Base-by-base conservation (phyloP, 2,113 vertebrate species). In the Corythaeola cristata region DNA sequence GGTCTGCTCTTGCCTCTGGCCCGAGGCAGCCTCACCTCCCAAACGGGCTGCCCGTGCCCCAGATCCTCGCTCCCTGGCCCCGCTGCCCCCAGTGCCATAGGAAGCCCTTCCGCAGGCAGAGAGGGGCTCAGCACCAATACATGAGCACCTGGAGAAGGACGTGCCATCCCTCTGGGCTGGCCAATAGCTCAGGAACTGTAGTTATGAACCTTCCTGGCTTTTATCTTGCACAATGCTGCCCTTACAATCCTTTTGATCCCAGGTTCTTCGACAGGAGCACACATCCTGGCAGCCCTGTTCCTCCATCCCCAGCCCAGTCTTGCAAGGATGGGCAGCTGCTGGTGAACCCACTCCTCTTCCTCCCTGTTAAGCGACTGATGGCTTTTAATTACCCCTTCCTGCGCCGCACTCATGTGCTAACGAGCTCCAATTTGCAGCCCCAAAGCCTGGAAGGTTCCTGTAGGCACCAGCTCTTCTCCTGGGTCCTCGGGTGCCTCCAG, bases 1-100 rank as follows among this genome's bases (percentile, higher is more conserved):
- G 94, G 66, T 77, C 90, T 81, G 86, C 90, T 95, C 95, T 94
- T 88, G 90, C 96, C 82, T 95, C 90, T 91, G 22, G 88, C 95
- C 93, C 2, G 3, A 17, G 95, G 96, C 72, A 0, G 67, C 82
- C 76, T 90, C 93, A 88, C 93, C 96, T 88, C 91, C n/a, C 3
- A 71, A 76, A 59, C 50, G 2, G n/a, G 66, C 82, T 74, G 85
- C 82, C 5, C 23, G 62, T 73, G 78, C 75, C 90, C 94, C 30
- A 16, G 39, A 47, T 81, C 18, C n/a, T n/a, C 44, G 5, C 53
- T 90, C 39, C 26, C 23, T 3, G 0, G 10, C 21, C 66, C 39
- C 28, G 28, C 27, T 37, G 56, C 66, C 76, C 49, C 39, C n/a
- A 13, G 55, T 3, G 37, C 71, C 21, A 3, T 2, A 3, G 64